These are phyloP conservation scores for Eurytoma californica DNA, from an alignment of 2,888 invertebrate genomes.

Conservation along the genomic window DNA sequence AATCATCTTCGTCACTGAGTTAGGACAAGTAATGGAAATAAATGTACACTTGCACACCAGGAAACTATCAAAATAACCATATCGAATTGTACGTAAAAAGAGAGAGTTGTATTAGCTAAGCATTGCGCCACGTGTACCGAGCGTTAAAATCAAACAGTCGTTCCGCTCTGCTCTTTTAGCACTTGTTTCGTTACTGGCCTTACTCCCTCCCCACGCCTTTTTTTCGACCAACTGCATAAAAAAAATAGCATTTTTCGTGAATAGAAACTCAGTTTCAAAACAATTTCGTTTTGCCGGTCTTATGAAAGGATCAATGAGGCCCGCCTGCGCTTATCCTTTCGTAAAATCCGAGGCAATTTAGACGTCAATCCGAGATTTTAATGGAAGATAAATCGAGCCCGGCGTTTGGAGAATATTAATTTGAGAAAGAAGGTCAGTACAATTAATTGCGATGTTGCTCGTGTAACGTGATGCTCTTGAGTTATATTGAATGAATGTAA, in stretches of 20 bases:
- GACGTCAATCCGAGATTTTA: no score
- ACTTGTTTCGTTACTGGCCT: background rate
- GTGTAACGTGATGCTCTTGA: no score
- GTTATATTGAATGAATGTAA: no score
- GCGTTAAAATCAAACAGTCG: constrained; percentile 25
- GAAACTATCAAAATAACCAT: constrained; percentile 13
- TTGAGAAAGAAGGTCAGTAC: no score
- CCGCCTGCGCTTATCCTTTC: no score
- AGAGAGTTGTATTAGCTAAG: constrained; percentile 31
- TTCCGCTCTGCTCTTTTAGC: constrained; percentile 24
- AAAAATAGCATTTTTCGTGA: background rate
- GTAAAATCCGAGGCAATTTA: no score
- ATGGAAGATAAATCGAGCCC: no score
- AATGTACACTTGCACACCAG: background rate
- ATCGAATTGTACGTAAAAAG: constrained; percentile 31
- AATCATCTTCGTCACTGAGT: background rate
- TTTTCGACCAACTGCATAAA: background rate
- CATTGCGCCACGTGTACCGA: constrained; percentile 22
- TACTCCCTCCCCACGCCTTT: no score
- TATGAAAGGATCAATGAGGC: no score
- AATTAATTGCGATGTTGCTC: no score
- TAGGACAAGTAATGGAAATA: background rate
- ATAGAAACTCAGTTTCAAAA: background rate
- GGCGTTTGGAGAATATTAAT: no score
- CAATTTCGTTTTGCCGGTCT: background rate